These are phyloP conservation scores for Apteryx mantelli DNA, from an alignment of 2,113 vertebrate genomes.

Conservation along the genomic window DNA sequence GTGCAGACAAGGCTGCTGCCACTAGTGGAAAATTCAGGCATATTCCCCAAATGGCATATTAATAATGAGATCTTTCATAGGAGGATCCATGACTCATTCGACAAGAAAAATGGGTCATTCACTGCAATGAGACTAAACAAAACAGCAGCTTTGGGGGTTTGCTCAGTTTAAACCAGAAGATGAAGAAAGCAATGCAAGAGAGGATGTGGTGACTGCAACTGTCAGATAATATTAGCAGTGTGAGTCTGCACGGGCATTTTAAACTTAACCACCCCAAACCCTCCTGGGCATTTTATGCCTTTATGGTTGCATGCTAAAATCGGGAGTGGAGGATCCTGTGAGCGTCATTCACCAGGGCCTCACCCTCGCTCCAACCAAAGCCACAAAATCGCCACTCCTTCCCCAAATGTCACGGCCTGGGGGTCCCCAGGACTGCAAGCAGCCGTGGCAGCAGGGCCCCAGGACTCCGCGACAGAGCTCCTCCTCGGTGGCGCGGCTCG, in stretches of 20 bases:
- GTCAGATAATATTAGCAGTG: neutral
- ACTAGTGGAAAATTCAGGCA: slow-evolving; percentile 32
- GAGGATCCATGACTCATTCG: slow-evolving; percentile 36
- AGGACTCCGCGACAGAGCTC: no score
- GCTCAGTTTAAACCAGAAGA: slow-evolving; percentile 23
- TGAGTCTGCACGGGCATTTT: neutral
- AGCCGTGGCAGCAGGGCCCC: no score
- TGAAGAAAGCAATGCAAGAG: neutral
- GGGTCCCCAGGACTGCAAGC: no score
- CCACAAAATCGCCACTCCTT: neutral
- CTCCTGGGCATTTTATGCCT: neutral
- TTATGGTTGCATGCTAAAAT: neutral
- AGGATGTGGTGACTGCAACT: neutral
- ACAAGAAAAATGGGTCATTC: slow-evolving; percentile 54
- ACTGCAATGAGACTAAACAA: slow-evolving; percentile 7
- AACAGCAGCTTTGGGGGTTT: neutral
- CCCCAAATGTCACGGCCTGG: neutral
- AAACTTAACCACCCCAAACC: neutral
- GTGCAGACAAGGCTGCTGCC: neutral
- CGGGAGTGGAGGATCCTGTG: neutral
- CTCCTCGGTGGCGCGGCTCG: no score
- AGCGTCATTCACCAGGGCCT: neutral
- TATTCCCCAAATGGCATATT: slow-evolving; percentile 25
- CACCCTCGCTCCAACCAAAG: neutral
- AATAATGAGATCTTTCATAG: slow-evolving; percentile 66